These are phyloP conservation scores for Notospermus geniculatus DNA, from an alignment of 1,140 invertebrate species.

Conservation along the genomic window DNA sequence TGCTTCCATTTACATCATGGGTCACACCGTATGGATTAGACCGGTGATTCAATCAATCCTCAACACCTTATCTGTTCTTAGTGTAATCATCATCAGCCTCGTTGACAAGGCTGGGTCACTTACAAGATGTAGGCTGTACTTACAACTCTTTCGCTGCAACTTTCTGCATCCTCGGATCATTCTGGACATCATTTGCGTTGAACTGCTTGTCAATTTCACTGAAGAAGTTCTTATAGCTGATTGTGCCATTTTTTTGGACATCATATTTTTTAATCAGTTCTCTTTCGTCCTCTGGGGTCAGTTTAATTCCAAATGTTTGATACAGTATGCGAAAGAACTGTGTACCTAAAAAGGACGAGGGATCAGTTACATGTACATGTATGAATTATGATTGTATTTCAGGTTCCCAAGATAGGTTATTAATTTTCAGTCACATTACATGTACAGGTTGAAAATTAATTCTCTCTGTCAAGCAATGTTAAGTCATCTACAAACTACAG, in stretches of 20 bases:
- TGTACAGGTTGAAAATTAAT: no score
- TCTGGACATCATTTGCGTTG: slow-evolving; percentile 37
- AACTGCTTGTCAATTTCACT: slow-evolving; percentile 46
- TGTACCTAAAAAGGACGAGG: slow-evolving; percentile 30
- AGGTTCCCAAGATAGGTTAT: no score
- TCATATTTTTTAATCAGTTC: slow-evolving; percentile 45
- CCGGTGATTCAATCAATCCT: no score
- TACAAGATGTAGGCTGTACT: slow-evolving; percentile 24
- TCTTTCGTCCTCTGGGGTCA: slow-evolving; percentile 42
- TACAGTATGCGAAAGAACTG: slow-evolving; percentile 54
- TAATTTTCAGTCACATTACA: no score
- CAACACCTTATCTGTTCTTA: no score
- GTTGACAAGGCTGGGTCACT: no score
- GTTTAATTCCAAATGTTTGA: slow-evolving; percentile 45
- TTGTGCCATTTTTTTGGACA: slow-evolving; percentile 37
- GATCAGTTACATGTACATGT: no score
- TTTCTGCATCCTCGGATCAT: slow-evolving; percentile 40
- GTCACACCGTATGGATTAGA: no score
- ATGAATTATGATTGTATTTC: no score
- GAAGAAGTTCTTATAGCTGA: slow-evolving; percentile 54
- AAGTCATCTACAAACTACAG: neutral
- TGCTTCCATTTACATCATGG: no score
- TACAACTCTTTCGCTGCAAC: slow-evolving; percentile 45
- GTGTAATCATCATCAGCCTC: no score
- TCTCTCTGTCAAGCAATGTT: no score